Conservation (phyloP, 2,113 vertebrate genomes). For the Crotophaga sulcirostris region DNA sequence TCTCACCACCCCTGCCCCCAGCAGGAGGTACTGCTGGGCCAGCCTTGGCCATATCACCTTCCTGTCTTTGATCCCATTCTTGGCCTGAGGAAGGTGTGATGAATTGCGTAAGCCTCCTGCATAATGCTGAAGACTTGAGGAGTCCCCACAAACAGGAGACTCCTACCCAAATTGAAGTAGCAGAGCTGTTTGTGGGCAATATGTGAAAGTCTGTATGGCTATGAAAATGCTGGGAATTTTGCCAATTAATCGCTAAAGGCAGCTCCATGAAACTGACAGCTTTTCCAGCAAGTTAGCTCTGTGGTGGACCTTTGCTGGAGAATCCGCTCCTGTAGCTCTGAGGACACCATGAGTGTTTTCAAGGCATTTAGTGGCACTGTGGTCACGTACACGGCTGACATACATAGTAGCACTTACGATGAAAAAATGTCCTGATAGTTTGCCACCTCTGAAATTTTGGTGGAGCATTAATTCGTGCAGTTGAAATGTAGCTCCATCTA, state of each 20-base stretch:
- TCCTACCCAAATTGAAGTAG: background rate
- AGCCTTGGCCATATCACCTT: background rate
- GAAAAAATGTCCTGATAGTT: background rate
- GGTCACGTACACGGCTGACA: accelerated
- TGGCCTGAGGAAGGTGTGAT: accelerated
- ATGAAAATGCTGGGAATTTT: background rate
- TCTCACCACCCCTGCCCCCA: accelerated
- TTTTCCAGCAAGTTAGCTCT: background rate
- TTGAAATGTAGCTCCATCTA: background rate
- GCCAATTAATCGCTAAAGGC: background rate
- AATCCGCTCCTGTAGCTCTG: background rate
- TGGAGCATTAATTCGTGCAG: background rate
- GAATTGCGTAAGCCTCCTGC: background rate
- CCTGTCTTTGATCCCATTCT: background rate
- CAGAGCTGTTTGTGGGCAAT: background rate
- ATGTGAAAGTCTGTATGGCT: background rate
- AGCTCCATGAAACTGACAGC: background rate
- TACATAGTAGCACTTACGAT: accelerated
- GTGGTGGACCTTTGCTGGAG: background rate
- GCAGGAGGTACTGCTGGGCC: background rate
- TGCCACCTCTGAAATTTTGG: background rate
- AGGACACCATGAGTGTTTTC: background rate
- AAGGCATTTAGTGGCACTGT: background rate
- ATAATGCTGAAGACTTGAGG: background rate
- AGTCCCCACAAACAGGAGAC: background rate